Conservation (phyloP, 2,888 invertebrate species). For the Leuctra nigra region DNA sequence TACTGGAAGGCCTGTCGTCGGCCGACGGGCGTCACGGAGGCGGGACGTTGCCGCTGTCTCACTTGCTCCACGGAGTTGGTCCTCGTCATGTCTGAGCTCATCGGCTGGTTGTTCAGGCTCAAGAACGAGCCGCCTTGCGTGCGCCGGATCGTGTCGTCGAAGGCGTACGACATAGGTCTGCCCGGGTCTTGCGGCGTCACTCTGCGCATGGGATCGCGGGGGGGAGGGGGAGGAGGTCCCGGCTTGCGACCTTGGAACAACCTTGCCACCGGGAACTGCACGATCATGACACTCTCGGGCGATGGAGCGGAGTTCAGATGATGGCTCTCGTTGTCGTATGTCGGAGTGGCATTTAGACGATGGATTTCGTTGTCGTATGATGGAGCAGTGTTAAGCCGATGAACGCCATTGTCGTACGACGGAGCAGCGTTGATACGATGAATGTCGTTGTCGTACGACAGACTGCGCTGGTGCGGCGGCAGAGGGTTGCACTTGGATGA, state of each 20-base stretch:
- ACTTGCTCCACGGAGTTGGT: slow-evolving; percentile 29
- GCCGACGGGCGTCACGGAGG: slow-evolving; percentile 39
- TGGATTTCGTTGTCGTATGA: slow-evolving; percentile 26
- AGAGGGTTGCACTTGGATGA: background rate
- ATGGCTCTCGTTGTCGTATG: background rate
- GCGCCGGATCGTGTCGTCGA: slow-evolving; percentile 38
- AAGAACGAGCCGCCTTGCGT: background rate
- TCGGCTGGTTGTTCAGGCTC: slow-evolving; percentile 14
- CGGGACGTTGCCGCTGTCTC: slow-evolving; percentile 35
- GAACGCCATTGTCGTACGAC: background rate
- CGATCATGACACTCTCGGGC: slow-evolving; percentile 42
- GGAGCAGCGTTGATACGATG: background rate
- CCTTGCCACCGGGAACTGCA: slow-evolving; percentile 48
- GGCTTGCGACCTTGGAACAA: slow-evolving; percentile 10
- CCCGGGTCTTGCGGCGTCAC: slow-evolving; percentile 41
- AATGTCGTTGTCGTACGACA: slow-evolving; percentile 25
- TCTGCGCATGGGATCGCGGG: slow-evolving; percentile 63
- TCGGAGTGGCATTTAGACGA: background rate
- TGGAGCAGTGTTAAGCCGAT: background rate
- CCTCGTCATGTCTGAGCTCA: slow-evolving; percentile 42
- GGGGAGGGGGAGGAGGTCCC: slow-evolving; percentile 65
- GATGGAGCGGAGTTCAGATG: background rate
- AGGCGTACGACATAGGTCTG: slow-evolving; percentile 49
- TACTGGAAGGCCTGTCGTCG: slow-evolving; percentile 47
- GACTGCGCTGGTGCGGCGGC: slow-evolving; percentile 21